Base-by-base conservation (phyloP, 2,113 vertebrate species). In the Cnemophilus loriae region DNA sequence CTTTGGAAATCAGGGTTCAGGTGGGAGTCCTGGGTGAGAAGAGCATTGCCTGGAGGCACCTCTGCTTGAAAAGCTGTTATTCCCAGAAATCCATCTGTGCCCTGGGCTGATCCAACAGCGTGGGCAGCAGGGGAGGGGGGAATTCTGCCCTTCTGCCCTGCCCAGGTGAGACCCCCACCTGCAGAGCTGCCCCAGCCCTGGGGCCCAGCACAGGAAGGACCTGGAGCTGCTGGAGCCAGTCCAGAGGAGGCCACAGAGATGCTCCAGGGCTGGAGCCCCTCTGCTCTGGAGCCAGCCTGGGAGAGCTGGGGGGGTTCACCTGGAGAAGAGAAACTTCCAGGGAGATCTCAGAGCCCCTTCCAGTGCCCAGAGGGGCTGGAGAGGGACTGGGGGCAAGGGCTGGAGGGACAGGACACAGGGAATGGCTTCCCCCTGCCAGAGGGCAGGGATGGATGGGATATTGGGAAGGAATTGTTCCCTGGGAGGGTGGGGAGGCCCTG, bases 221-320 rank as follows among this genome's bases (percentile, higher is more conserved):
- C 8, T 89, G 86, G 52, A 37, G 32, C 52, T 81, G 68, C 76
- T 73, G 76, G 7, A 50, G 57, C 0, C 0, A 42, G 42, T 7
- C 42, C 32, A 37, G 42, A 65, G 32, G 35, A 73, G 16, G 5
- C 24, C 17, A 13, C 0, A 0, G 57, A 80, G 32, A 0, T 26
- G 9, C 35, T 71, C 14, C 35, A 0, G n/a, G 49, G 24, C 64
- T 61, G 65, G 74, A 61, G 39, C 33, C 47, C 55, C 64, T 47
- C 39, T 70, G 64, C 74, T 39, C 56, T 49, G n/a, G 24, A 64
- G 67, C 42, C 75, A 79, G 57, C 26, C 75, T 80, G 85, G 42
- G 49, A 71, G 13, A 80, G n/a, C 41, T 63, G 49, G 65, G 24
- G 13, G 4, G 20, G n/a, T 0, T 79, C 41, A 17, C 8, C 47